Evolutionary conservation across 2,888 invertebrate genomes (phyloP).

Genomic region (Heteromurus nitidus): DNA sequence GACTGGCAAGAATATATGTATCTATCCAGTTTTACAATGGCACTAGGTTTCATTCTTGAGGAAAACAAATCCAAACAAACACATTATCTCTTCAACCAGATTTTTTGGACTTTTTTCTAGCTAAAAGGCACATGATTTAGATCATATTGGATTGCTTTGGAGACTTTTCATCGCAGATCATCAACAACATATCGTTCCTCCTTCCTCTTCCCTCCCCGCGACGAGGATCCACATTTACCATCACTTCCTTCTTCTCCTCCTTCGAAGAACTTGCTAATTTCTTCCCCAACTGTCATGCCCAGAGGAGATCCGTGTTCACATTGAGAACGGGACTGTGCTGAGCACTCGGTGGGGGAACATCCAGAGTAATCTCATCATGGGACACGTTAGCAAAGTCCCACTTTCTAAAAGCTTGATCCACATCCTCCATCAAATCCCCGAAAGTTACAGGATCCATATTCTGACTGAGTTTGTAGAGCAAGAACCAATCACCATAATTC

Average conservation of each 20-base stretch:
- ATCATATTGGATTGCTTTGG: constrained; percentile 19
- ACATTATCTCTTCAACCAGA: too few relatives aligned
- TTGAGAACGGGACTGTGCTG: constrained; percentile 52
- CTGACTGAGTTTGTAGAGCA: constrained; percentile 65
- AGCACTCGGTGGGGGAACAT: constrained; percentile 56
- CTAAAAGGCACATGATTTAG: too few relatives aligned
- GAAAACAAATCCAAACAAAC: too few relatives aligned
- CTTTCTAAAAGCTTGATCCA: constrained; percentile 60
- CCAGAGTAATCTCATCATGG: constrained; percentile 49
- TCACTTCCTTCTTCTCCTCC: background rate
- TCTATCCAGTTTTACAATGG: too few relatives aligned
- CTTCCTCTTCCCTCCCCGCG: background rate
- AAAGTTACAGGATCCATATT: constrained; percentile 67
- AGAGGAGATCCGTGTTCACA: constrained; percentile 49
- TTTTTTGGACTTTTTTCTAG: too few relatives aligned
- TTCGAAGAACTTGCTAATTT: background rate
- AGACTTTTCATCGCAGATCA: constrained; percentile 51
- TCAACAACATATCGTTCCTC: background rate
- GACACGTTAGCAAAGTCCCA: constrained; percentile 50
- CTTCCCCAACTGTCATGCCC: constrained; percentile 42
- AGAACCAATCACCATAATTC: constrained; percentile 68
- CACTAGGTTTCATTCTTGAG: too few relatives aligned
- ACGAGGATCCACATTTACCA: background rate
- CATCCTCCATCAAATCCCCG: constrained; percentile 61
- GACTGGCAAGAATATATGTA: too few relatives aligned